Percentiles rank a stretch among this genome's conserved stretches.
Evolutionary conservation across 2,888 invertebrate genomes (phyloP).

Genomic region (Orthonevra nobilis): DNA sequence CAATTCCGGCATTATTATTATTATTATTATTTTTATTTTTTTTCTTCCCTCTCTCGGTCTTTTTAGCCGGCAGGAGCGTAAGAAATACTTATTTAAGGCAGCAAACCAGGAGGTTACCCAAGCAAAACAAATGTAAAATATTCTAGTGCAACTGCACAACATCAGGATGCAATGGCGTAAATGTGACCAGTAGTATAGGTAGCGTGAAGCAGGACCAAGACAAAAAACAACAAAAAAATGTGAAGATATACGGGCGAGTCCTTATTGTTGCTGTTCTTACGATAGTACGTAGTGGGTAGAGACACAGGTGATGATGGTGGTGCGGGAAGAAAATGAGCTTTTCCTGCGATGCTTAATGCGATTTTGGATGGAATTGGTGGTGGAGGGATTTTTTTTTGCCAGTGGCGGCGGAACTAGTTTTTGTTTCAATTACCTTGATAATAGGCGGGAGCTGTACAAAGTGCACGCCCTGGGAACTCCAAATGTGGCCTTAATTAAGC

Average conservation of each 20-base stretch:
- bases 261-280: neutral
- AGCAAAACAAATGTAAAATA: slow-evolving; percentile 50
- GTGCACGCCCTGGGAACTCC: slow-evolving; percentile 14
- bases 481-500: slow-evolving; percentile 38
- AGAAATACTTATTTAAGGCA: slow-evolving; percentile 58
- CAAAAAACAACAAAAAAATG: slow-evolving; percentile 4
- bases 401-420: neutral
- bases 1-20: slow-evolving; percentile 45
- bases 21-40: neutral
- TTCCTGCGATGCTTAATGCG: slow-evolving; percentile 37
- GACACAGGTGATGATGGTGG: slow-evolving; percentile 31
- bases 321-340: slow-evolving; percentile 19
- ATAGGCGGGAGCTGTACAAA: neutral
- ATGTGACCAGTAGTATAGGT: no score
- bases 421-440: slow-evolving; percentile 35
- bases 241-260: slow-evolving; percentile 7
- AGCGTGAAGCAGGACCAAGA: no score
- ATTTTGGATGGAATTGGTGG: slow-evolving; percentile 14
- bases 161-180: slow-evolving; percentile 46
- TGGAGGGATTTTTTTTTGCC: neutral
- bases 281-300: no score
- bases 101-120: slow-evolving; percentile 44
- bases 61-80: slow-evolving; percentile 1
- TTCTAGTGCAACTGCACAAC: slow-evolving; percentile 39
- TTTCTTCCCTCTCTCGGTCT: neutral